Conservation (phyloP, 2,113 vertebrate genomes). For the Brienomyrus brachyistius region DNA sequence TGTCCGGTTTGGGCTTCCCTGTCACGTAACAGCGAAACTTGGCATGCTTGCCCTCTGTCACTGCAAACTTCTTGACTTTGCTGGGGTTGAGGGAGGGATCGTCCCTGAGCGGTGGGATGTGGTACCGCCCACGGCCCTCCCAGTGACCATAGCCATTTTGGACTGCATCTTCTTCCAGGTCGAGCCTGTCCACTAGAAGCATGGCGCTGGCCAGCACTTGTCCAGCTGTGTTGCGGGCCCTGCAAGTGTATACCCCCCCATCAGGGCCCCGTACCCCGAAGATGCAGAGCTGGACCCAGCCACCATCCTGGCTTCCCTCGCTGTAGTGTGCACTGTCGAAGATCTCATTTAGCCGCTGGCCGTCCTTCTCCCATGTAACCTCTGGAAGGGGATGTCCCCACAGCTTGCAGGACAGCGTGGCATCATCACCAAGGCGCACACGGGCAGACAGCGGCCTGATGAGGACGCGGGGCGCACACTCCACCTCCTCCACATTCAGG, state of each 20-base stretch:
- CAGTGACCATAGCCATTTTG: conserved; percentile 36
- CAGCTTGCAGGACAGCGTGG: conserved; percentile 71
- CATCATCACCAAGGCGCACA: conserved; percentile 73
- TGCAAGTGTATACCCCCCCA: conserved; percentile 83
- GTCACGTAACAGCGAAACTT: conserved; percentile 93
- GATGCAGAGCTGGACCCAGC: conserved; percentile 77
- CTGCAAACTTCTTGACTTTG: conserved; percentile 74
- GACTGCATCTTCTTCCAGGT: conserved; percentile 29
- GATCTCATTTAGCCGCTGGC: conserved; percentile 73
- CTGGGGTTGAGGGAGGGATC: conserved; percentile 39
- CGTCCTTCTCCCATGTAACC: conserved; percentile 84
- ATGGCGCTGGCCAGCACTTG: conserved; percentile 74
- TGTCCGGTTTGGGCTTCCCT: conserved; percentile 91
- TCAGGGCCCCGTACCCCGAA: conserved; percentile 67
- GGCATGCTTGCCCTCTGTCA: conserved; percentile 85
- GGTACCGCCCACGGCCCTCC: conserved; percentile 31
- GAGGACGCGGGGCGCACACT: conserved; percentile 61
- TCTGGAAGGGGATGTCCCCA: conserved; percentile 64
- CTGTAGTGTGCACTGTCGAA: conserved; percentile 82
- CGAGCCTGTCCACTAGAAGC: conserved; percentile 70
- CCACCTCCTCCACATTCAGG: not conserved
- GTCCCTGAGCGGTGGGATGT: conserved; percentile 28
- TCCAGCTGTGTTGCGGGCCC: conserved; percentile 63
- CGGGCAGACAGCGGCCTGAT: conserved; percentile 69
- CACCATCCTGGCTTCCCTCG: conserved; percentile 52